Conservation (phyloP, 1,140 invertebrate species). For the Drosophila dunni region DNA sequence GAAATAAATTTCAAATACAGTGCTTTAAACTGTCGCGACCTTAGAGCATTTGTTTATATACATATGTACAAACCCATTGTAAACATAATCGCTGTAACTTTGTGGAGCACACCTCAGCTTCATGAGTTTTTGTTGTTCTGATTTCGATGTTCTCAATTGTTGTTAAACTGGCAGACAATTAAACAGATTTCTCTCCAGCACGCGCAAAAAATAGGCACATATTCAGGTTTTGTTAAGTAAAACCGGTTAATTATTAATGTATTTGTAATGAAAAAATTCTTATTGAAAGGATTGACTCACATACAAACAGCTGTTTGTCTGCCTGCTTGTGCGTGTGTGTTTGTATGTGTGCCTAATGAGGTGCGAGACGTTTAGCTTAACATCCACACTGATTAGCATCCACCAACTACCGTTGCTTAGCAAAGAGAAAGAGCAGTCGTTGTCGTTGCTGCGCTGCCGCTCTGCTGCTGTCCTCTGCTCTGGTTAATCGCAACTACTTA, state of each 20-base stretch:
- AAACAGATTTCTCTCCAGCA: neutral
- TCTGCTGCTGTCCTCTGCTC: neutral
- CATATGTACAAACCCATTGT: too few relatives aligned
- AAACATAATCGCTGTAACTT: too few relatives aligned
- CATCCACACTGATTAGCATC: conserved; percentile 29
- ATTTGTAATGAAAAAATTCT: conserved; percentile 12
- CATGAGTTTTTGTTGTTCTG: too few relatives aligned
- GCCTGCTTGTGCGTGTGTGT: neutral
- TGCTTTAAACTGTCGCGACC: too few relatives aligned
- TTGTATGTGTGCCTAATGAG: conserved; percentile 11
- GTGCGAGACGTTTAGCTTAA: conserved; percentile 21
- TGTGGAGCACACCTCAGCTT: too few relatives aligned
- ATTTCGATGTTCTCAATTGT: too few relatives aligned
- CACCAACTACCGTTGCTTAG: conserved; percentile 24
- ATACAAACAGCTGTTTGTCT: neutral
- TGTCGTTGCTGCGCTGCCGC: neutral
- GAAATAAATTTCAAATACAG: too few relatives aligned
- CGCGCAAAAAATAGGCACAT: conserved; percentile 14
- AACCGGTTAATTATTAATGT: conserved; percentile 60
- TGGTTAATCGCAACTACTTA: conserved; percentile 18
- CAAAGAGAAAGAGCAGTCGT: neutral
- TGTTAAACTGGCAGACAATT: too few relatives aligned
- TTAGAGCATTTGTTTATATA: too few relatives aligned
- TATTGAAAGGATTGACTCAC: conserved; percentile 21
- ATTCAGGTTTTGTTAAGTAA: conserved; percentile 51